These are phyloP conservation scores for Drosophila insularis DNA, from an alignment of 1,140 invertebrate genomes.

Conservation along the genomic window DNA sequence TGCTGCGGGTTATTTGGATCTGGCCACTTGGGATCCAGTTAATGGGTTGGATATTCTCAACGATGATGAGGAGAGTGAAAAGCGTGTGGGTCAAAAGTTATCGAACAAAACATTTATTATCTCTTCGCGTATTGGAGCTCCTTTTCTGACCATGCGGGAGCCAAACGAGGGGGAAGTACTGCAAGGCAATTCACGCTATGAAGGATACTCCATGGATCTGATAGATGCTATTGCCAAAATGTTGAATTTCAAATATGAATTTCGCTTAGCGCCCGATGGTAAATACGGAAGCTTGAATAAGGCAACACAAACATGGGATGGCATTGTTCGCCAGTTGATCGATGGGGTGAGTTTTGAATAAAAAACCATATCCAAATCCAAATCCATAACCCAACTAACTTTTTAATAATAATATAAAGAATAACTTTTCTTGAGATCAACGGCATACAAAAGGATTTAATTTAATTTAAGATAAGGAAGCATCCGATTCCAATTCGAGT, in stretches of 20 bases:
- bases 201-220: conserved; percentile 92
- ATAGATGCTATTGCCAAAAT: conserved; percentile 89
- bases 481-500: no score
- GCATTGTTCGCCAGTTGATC: conserved; percentile 91
- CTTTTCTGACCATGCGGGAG: conserved; percentile 85
- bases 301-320: conserved; percentile 91
- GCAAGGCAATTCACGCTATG: conserved; percentile 85
- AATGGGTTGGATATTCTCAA: conserved; percentile 83
- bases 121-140: conserved; percentile 87
- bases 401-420: no score
- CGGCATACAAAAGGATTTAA: no score
- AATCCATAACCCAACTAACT: no score
- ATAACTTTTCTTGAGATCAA: no score
- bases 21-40: conserved; percentile 86
- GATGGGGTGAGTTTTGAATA: conserved; percentile 87
- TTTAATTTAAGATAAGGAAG: no score
- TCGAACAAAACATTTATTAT: conserved; percentile 85
- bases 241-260: conserved; percentile 90
- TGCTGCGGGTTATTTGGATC: conserved; percentile 84
- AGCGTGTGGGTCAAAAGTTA: conserved; percentile 82
- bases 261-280: conserved; percentile 87
- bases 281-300: conserved; percentile 89
- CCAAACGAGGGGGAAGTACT: conserved; percentile 81
- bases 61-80: conserved; percentile 82
- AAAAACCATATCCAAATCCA: neutral